Base-by-base conservation (phyloP, 64 coral and sea anemone species). In the Stichodactyla helianthus region DNA sequence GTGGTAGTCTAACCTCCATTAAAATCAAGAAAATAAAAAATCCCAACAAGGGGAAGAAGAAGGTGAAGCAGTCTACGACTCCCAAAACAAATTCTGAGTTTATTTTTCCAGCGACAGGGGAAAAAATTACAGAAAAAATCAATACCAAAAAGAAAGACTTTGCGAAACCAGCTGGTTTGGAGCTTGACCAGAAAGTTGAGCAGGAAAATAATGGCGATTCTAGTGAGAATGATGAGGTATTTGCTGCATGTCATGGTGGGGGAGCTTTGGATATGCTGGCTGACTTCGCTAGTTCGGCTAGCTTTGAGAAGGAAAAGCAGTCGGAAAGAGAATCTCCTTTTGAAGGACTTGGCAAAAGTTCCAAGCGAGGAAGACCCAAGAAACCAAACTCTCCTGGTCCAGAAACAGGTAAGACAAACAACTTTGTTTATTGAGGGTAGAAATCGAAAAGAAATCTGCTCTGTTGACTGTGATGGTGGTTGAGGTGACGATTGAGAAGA, bases 181-280 rank as follows among this genome's bases (percentile, higher is more conserved):
- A 79, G 23, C 51, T 31, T 26, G 25, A 82, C 12, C 85, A 90
- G 64, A 82, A 90, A 60, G n/a, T 89, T 77, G 88, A 83, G 88
- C 81, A 9, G 52, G 84, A 76, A 90, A 79, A 6, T 77, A 85
- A 55, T 20, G 82, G 84, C 12, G 35, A 52, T 25, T n/a, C 59
- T 7, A 87, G 85, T 71, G 90, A 92, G 12, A 68, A 87, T 27
- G 90, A 92, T 31, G 90, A 92, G 6, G 90, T 92, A 4, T 92
- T 92, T 82, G 16, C 64, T 13, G 17, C 55, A 7, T 79, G 59
- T 50, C 89, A 60, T 10, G 85, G 85, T 1, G 76, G 84, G 2
- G 90, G 82, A 7, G 90, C 84, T 67, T 82, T 92, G 59, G 86
- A 79, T 77, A 80, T 92, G 58, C 25, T 92, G 56, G 90, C 90